Evolutionary conservation across 2,113 vertebrate species (phyloP).

Genomic region (Callospermophilus lateralis): DNA sequence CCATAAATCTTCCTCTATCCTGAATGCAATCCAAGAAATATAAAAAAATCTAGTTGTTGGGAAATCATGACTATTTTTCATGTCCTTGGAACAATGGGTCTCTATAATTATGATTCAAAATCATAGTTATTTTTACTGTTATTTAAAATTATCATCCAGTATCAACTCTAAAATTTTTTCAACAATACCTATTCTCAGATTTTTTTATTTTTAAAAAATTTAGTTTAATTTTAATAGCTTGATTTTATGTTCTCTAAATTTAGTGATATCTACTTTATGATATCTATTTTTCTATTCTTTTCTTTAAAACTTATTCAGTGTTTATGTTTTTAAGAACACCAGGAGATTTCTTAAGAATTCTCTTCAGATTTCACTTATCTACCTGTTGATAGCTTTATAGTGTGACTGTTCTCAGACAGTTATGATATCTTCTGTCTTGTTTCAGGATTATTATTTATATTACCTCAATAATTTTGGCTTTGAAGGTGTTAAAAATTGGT

Average conservation of each 20-base stretch:
- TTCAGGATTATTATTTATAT: conserved; percentile 31
- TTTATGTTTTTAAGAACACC: conserved; percentile 55
- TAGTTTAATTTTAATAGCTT: conserved; percentile 52
- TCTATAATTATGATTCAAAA: conserved; percentile 51
- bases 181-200: conserved; percentile 28
- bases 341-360: conserved; percentile 32
- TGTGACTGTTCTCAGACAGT: conserved; percentile 24
- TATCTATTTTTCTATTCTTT: conserved; percentile 62
- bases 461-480: conserved; percentile 52
- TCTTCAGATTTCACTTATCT: no score
- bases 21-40: conserved; percentile 48
- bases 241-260: conserved; percentile 67
- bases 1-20: conserved; percentile 55
- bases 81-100: conserved; percentile 69
- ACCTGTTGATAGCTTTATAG: conserved; percentile 49
- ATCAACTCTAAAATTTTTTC: conserved; percentile 13
- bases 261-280: conserved; percentile 58
- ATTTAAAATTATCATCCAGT: conserved; percentile 55
- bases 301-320: conserved; percentile 64
- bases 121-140: conserved; percentile 52
- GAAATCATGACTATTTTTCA: conserved; percentile 48
- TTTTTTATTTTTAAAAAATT: conserved; percentile 57
- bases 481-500: conserved; percentile 23
- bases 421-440: conserved; percentile 28
- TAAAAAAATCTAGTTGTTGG: conserved; percentile 33